Percentiles rank a stretch among this genome's conserved stretches.
phyloP scores from a whole-genome alignment of 2,797 vertebrate species.

The Brachyrhaphis roseni region DNA sequence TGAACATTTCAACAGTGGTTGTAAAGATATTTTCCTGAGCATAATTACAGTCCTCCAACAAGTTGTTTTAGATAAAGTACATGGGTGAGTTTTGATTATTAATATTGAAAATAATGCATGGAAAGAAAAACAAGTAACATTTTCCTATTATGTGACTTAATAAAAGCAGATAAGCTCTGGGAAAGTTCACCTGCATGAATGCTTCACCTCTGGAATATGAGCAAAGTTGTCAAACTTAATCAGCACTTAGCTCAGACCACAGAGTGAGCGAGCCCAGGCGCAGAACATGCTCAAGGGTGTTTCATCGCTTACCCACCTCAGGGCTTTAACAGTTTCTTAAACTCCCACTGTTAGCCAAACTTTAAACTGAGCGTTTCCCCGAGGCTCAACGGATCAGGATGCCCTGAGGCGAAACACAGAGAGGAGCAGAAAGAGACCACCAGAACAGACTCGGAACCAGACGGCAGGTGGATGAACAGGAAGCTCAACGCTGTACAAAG shows the following conservation, averaged over 20 bases:
- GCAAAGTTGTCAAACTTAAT: constrained; percentile 12
- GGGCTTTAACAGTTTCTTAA: constrained; percentile 36
- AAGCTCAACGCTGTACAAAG: constrained; percentile 17
- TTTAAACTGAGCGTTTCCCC: constrained; percentile 35
- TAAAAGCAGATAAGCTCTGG: neutral
- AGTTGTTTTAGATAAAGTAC: neutral
- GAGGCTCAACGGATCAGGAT: constrained; percentile 36
- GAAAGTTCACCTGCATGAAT: neutral
- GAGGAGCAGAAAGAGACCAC: constrained; percentile 37
- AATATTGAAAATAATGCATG: neutral
- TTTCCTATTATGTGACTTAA: neutral
- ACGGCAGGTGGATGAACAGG: constrained; percentile 10
- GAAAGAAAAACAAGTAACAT: neutral
- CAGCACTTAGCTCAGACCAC: constrained; percentile 50
- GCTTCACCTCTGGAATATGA: constrained; percentile 4
- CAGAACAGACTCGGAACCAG: constrained; percentile 25
- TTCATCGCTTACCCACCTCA: constrained; percentile 27
- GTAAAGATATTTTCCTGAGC: neutral
- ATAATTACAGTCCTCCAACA: neutral
- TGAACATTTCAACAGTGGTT: neutral
- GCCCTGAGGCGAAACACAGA: constrained; percentile 49
- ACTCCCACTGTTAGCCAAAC: constrained; percentile 33
- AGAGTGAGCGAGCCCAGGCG: neutral
- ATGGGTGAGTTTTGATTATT: neutral
- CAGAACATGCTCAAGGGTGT: constrained; percentile 24